phyloP scores from a whole-genome alignment of 53 echinoderm and acorn worm species.

The Hippasteria phrygiana region DNA sequence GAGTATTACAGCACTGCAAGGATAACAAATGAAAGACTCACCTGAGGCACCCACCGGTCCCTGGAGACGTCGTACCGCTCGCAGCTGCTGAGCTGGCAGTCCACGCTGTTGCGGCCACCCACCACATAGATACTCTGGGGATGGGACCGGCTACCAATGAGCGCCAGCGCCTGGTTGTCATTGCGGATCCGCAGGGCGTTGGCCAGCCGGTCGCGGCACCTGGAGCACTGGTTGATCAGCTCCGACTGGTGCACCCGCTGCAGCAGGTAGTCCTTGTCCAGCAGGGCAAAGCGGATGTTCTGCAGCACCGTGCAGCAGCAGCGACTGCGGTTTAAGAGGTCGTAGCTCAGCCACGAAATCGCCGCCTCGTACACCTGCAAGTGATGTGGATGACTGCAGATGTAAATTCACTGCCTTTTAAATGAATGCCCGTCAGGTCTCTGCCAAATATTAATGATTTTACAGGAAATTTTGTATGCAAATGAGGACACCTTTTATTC shows the following conservation, averaged over 20 bases:
- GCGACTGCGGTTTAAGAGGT: constrained; percentile 84
- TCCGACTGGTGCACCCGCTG: constrained; percentile 89
- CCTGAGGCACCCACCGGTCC: constrained; percentile 98
- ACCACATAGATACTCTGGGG: constrained; percentile 96
- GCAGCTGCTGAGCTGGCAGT: constrained; percentile 96
- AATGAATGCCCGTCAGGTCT: too few relatives aligned
- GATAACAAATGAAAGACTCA: constrained; percentile 19
- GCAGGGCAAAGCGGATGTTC: constrained; percentile 90
- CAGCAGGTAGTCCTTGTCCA: constrained; percentile 91
- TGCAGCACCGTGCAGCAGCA: constrained; percentile 89
- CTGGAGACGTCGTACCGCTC: constrained; percentile 94
- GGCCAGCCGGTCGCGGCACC: constrained; percentile 85
- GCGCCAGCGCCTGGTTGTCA: constrained; percentile 96
- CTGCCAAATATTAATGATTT: too few relatives aligned
- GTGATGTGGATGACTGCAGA: background rate
- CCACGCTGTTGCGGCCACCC: constrained; percentile 92
- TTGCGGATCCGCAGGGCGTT: constrained; percentile 94
- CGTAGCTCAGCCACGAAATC: constrained; percentile 90
- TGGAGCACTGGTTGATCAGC: constrained; percentile 84
- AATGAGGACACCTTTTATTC: too few relatives aligned
- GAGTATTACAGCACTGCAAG: too few relatives aligned
- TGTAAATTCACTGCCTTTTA: too few relatives aligned
- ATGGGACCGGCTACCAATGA: constrained; percentile 93
- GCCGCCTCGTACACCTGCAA: constrained; percentile 90
- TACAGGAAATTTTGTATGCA: too few relatives aligned